These are phyloP conservation scores for Drosophila nr. fundita DNA, from an alignment of 2,888 invertebrate genomes.

Conservation along the genomic window DNA sequence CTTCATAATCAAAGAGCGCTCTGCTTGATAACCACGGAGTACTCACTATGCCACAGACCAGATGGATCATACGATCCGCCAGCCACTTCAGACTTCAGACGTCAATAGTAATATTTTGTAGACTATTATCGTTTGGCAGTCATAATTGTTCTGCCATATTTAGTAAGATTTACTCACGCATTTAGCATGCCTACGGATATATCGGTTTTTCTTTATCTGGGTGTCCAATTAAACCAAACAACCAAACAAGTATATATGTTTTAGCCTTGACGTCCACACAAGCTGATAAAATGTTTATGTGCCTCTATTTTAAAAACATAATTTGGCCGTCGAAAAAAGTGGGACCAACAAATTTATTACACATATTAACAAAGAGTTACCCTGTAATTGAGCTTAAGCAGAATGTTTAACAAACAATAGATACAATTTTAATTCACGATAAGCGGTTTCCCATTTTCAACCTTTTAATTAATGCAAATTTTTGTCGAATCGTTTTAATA, in stretches of 20 bases:
- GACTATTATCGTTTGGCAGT: constrained; percentile 22
- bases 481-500: neutral
- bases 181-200: constrained; percentile 21
- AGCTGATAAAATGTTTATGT: constrained; percentile 41
- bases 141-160: constrained; percentile 15
- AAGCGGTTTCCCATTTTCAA: neutral
- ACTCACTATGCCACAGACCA: neutral
- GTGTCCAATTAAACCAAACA: constrained; percentile 30
- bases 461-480: neutral
- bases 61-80: constrained; percentile 36
- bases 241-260: neutral
- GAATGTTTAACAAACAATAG: rapidly evolving
- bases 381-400: neutral
- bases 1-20: constrained; percentile 3
- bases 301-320: constrained; percentile 10
- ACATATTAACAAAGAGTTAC: constrained; percentile 8
- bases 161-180: constrained; percentile 18
- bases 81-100: neutral
- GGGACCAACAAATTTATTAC: neutral
- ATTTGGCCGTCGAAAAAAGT: constrained; percentile 10
- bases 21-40: constrained; percentile 31
- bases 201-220: constrained; percentile 51
- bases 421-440: neutral
- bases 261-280: constrained; percentile 23
- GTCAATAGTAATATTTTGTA: constrained; percentile 27